Evolutionary conservation across 2,797 vertebrate species (phyloP).

Genomic region (Orientallactaga sibirica): DNA sequence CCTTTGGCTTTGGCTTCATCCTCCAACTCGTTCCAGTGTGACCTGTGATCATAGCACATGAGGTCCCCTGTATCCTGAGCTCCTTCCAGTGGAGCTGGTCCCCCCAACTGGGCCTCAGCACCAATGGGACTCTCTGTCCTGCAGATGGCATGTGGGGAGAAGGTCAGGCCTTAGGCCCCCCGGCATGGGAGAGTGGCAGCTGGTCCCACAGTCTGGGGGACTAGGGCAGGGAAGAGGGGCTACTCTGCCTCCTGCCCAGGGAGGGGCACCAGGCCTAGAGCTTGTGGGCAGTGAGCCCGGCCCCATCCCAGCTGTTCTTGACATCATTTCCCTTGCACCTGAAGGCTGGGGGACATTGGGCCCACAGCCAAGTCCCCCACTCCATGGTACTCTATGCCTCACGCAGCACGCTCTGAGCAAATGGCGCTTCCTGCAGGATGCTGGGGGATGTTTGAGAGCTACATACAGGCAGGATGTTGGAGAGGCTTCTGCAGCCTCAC

Average conservation of each 20-base stretch:
- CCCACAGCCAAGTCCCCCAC: not conserved
- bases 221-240: not conserved
- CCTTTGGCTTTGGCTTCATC: not conserved
- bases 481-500: not conserved
- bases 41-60: fast-evolving
- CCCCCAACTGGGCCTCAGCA: fast-evolving
- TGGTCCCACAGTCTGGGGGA: not conserved
- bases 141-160: fast-evolving
- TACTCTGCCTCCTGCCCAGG: not conserved
- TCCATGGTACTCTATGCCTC: not conserved
- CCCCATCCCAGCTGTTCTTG: not conserved
- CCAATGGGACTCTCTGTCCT: fast-evolving
- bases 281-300: not conserved
- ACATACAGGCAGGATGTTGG: not conserved
- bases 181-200: no score
- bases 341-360: not conserved
- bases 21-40: fast-evolving
- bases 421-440: slow-evolving; percentile 46
- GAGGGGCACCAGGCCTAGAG: not conserved
- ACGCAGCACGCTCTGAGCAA: not conserved
- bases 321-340: slow-evolving; percentile 62
- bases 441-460: not conserved
- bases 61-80: not conserved
- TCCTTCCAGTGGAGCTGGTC: not conserved
- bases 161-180: not conserved